Evolutionary conservation across 1,140 invertebrate genomes (phyloP).

Genomic region (Polyergus mexicanus): DNA sequence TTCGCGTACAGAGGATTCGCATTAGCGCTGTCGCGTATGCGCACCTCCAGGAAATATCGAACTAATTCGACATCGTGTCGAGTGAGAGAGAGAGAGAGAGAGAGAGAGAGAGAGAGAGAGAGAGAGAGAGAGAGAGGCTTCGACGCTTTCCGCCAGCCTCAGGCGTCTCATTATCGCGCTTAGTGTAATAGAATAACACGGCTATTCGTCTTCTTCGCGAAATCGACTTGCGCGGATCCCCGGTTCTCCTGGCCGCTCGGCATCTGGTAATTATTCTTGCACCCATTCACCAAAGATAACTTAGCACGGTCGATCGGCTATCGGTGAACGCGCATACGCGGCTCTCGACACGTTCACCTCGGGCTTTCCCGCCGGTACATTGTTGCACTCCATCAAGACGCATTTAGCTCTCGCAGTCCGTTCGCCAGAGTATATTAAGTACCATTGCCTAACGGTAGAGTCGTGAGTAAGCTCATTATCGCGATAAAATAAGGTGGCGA

Average conservation of each 20-base stretch:
- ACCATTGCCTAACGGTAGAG: slow-evolving; percentile 31
- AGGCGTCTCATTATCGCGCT: slow-evolving; percentile 33
- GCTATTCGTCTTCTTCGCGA: slow-evolving; percentile 42
- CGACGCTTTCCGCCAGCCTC: not conserved
- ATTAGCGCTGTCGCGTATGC: not conserved
- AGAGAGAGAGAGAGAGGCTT: slow-evolving; percentile 9
- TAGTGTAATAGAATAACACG: slow-evolving; percentile 37
- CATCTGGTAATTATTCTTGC: slow-evolving; percentile 51
- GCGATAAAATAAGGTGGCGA: slow-evolving; percentile 31
- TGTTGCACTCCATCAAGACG: slow-evolving; percentile 32
- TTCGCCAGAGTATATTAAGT: slow-evolving; percentile 28
- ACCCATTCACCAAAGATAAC: slow-evolving; percentile 59
- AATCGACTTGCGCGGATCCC: not conserved
- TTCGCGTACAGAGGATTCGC: not conserved
- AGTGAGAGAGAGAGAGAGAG: slow-evolving; percentile 3
- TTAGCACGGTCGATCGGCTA: not conserved
- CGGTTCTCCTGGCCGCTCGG: not conserved
- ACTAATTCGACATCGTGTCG: slow-evolving; percentile 35
- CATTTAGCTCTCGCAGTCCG: slow-evolving; percentile 12
- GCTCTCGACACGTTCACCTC: not conserved
- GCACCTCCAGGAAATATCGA: not conserved
- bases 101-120: slow-evolving; percentile 14
- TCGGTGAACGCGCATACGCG: not conserved
- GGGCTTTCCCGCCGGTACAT: slow-evolving; percentile 26
- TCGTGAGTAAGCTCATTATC: slow-evolving; percentile 43